Percentiles rank a stretch among this genome's conserved stretches.
Conservation (phyloP, 2,888 invertebrate genomes). For the Prenolepis imparis region DNA sequence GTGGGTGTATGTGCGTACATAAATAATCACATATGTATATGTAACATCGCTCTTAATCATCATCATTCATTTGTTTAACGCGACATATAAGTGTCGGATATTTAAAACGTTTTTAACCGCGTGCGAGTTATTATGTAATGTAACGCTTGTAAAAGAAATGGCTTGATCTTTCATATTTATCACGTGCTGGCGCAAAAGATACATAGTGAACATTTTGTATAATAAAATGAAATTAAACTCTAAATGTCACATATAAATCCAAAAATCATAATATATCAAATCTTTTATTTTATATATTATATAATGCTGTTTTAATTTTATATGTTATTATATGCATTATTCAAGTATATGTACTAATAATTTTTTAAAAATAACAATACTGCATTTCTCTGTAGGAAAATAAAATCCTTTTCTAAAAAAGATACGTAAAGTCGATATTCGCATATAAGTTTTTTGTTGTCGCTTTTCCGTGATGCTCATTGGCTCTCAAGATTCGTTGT, state of each 20-base stretch:
- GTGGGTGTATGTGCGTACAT: conserved; percentile 53
- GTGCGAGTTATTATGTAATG: background rate
- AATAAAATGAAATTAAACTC: conserved; percentile 6
- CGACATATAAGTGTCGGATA: conserved; percentile 5
- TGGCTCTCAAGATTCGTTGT: no score
- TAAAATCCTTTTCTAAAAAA: background rate
- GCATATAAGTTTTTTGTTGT: no score
- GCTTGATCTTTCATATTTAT: background rate
- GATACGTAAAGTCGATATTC: no score
- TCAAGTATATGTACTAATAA: background rate
- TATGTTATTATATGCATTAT: background rate
- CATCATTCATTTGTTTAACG: conserved; percentile 59
- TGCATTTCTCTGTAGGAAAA: background rate
- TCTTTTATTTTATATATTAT: conserved; percentile 1
- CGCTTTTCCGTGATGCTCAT: no score
- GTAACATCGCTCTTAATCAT: conserved; percentile 65
- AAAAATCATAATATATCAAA: background rate
- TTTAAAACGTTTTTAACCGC: background rate
- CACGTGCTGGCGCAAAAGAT: background rate
- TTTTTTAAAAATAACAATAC: background rate
- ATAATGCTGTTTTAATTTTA: background rate
- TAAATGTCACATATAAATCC: background rate
- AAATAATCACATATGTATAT: conserved; percentile 62
- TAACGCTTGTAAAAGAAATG: background rate
- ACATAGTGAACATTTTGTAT: background rate